Base-by-base conservation (phyloP, 2,113 vertebrate genomes). In the Rhynchomys soricoides region DNA sequence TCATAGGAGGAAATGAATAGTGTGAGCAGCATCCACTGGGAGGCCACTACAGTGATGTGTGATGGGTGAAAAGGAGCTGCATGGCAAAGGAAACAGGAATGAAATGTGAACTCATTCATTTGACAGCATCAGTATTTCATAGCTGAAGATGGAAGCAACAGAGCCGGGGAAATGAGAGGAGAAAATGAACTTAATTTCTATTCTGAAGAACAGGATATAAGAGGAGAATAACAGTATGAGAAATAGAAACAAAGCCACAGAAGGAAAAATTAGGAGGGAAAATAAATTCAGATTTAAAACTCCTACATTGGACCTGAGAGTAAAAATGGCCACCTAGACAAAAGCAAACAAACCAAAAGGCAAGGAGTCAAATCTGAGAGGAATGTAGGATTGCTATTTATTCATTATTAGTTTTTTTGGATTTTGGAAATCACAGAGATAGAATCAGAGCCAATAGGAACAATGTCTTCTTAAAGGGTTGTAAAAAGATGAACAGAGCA, bases 1-100 rank as follows among this genome's bases (percentile, higher is more conserved):
- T 1, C 13, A 24, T 55, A 64, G 43, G 7, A 57, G 29, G 52
- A 37, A 85, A 45, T 16, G 2, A 83, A 86, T 5, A 12, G 12
- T 19, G 0, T 50, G 40, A 22, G 31, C 17, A 77, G 70, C n/a
- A 75, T 4, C 15, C 3, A 24, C 64, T 29, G 22, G 70, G 66
- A 75, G 19, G 7, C 2, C 0, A 5, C 19, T 13, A 22, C 0
- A 15, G 40, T 15, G 21, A 74, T 0, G 2, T 59, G 1, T 0
- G 1, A 17, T 26, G n/a, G 50, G 9, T 1, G 4, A 62, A 71
- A 73, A 62, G 40, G 48, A n/a, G 5, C 22, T 31, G 1, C 0
- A 1, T 1, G 4, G 17, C 11, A 17, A 40, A 88, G 45, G 22
- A 59, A 29, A 57, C 2, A 3, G 40, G 15, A 92, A 70, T 21